These are phyloP conservation scores for Pomatorhinus ruficollis DNA, from an alignment of 2,113 vertebrate genomes.

Conservation along the genomic window DNA sequence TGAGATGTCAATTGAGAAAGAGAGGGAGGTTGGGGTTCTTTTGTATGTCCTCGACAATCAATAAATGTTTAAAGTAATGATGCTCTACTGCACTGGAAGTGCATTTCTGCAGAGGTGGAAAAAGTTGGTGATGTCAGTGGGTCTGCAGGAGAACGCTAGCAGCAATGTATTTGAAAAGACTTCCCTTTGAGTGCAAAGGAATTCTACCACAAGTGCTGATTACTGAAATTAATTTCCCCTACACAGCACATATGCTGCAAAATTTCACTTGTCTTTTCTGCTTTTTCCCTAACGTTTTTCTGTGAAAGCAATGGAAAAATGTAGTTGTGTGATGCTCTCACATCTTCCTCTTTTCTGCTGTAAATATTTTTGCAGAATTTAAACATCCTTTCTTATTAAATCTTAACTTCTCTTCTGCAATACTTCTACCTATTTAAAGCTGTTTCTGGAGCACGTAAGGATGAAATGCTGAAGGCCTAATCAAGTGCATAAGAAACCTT, in stretches of 20 bases:
- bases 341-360: conserved; percentile 44
- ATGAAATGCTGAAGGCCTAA: neutral
- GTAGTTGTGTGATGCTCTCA: neutral
- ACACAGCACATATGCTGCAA: neutral
- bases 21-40: neutral
- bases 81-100: neutral
- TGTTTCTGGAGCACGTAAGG: neutral
- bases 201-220: conserved; percentile 41
- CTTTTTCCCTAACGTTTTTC: neutral
- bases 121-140: neutral
- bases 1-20: neutral
- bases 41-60: neutral
- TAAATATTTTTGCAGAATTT: neutral
- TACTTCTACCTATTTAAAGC: neutral
- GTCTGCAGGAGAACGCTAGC: too few relatives aligned
- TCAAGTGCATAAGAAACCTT: neutral
- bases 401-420: neutral
- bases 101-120: neutral
- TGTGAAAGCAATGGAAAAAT: conserved; percentile 27
- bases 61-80: neutral
- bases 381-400: neutral
- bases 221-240: neutral
- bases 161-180: neutral
- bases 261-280: conserved; percentile 39
- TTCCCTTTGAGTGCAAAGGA: neutral